Base-by-base conservation (phyloP, 2,113 vertebrate genomes). In the Bubo bubo region DNA sequence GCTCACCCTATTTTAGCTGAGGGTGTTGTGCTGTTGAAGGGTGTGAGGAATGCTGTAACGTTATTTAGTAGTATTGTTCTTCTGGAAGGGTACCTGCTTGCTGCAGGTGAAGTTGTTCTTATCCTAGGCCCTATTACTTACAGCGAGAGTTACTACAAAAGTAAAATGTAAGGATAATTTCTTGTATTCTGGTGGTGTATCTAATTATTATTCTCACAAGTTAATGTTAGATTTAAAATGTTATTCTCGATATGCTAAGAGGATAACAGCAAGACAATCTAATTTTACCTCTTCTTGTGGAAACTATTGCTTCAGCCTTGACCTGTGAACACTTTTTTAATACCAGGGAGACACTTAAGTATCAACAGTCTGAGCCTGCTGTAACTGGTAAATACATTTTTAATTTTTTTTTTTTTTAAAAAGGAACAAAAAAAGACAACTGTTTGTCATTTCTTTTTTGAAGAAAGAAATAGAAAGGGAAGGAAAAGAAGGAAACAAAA, bases 401-500 rank as follows among this genome's bases (percentile, higher is more conserved):
- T 43, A 7, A 43, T 21, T 9, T 7, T 16, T 10, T 45, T 55
- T 64, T 81, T 47, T 37, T 35, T 60, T 5, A 3, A 8, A 28
- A 20, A 72, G 34, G 34, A 79, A 75, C 6, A 1, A 35, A 55
- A 89, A 52, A 70, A 52, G 18, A 11, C 17, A 64, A 26, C 14
- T 32, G 11, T 72, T 72, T 80, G 4, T 20, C 5, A 64, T 72
- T 47, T 52, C 2, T 45, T 79, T 64, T 39, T 79, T 39, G 12
- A 84, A 53, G 20, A 90, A 85, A 77, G 27, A 56, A 84, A 74
- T 55, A 70, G 19, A 88, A 79, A 72, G 30, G 73, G 79, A 95
- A 91, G 64, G 11, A 52, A 68, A 83, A 71, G 50, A 64, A 90
- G 79, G 60, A 93, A 93, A 64, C 58, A 95, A 94, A 85, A 86